Base-by-base conservation (phyloP, 2,888 invertebrate genomes). In the Drosophila tripunctata region DNA sequence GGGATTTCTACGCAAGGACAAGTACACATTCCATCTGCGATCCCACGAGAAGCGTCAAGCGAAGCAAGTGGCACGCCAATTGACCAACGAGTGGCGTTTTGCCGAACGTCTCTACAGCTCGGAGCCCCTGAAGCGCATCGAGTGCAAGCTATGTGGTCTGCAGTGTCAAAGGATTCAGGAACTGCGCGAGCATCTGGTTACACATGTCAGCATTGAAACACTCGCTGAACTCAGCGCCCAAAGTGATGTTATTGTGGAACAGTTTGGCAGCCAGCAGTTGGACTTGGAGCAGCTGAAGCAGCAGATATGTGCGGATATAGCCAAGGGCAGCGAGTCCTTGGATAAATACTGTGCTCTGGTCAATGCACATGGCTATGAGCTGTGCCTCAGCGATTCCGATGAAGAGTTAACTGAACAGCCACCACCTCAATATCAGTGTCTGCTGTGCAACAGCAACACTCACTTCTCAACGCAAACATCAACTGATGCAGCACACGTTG, bases 351-450 rank as follows among this genome's bases (percentile, higher is more conserved):
- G 89, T 55, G 79, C 82, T 1, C 78, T 91, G 2, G 69, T 89
- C 0, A 91, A 91, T 74, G 74, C 76, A 2, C 56, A 86, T 67
- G 90, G 90, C 2, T 89, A 88, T 38, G 91, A 92, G 71, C 73
- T 91, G 57, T 71, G 86, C 4, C 70, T 91, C 1, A 90, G 87
- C 38, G 91, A 92, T 64, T 91, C 91, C 0, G 91, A 91, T 63
- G 84, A 79, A 2, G 89, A 90, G 19, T 15, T 48, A 17, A 71
- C 82, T 0, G 78, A 65, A 2, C 33, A 3, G 2, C 35, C 69
- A 0, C 12, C 58, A 0, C 66, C 60, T n/a, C n/a, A n/a, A 31
- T 90, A 91, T 41, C 67, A 62, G 1, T 91, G 91, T 45, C 70
- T 73, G n/a, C 40, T 78, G 1, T 91, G 91, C 54, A 65, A 70